Conservation (phyloP, 2,888 invertebrate species). For the Agrochola lychnidis region DNA sequence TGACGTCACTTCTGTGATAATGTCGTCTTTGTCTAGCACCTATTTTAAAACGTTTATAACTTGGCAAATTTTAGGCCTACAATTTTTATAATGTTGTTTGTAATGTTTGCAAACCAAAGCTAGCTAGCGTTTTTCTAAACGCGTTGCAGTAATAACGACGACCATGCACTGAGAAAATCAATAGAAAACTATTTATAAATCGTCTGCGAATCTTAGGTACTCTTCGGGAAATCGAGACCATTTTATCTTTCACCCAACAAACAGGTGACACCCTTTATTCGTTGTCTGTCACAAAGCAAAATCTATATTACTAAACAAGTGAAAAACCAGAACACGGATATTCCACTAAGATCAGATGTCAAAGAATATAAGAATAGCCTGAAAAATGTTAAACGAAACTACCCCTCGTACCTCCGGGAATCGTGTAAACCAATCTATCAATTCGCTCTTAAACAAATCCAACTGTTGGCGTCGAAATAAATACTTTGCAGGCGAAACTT, state of each 20-base stretch:
- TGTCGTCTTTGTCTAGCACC: too few relatives aligned
- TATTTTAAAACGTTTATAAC: too few relatives aligned
- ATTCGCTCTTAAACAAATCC: constrained; percentile 44
- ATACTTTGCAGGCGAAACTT: constrained; percentile 9
- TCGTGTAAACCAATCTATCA: constrained; percentile 33
- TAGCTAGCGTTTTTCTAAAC: not conserved
- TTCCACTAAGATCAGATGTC: constrained; percentile 28
- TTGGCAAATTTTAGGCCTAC: too few relatives aligned
- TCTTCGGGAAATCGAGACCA: not conserved
- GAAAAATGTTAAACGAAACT: constrained; percentile 19
- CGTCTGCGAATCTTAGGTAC: not conserved
- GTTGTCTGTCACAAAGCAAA: not conserved
- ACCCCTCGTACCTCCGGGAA: not conserved
- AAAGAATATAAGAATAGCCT: not conserved
- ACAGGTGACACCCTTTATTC: not conserved
- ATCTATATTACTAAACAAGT: not conserved
- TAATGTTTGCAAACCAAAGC: not conserved
- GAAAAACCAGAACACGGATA: constrained; percentile 15
- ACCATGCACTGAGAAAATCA: not conserved
- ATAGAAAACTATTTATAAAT: not conserved
- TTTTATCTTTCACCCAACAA: not conserved
- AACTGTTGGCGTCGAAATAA: constrained; percentile 13
- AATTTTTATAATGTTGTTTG: too few relatives aligned
- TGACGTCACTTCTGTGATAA: too few relatives aligned
- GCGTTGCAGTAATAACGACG: not conserved